Conservation (phyloP, 1,140 invertebrate species). For the Chrysomallon squamiferum region DNA sequence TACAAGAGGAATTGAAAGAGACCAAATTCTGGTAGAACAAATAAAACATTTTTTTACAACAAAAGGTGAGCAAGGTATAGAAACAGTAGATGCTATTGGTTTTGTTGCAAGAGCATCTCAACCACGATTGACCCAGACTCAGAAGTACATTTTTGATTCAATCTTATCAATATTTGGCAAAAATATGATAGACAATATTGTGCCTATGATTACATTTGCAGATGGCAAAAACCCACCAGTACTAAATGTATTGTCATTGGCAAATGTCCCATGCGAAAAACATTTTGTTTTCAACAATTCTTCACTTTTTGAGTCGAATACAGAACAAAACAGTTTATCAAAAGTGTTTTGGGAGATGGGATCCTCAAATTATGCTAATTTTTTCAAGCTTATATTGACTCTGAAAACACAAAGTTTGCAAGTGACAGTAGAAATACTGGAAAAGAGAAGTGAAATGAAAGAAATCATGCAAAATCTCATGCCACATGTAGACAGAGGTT, state of each 20-base stretch:
- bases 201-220: constrained; percentile 36
- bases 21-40: constrained; percentile 28
- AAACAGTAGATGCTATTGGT: constrained; percentile 26
- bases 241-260: constrained; percentile 18
- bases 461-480: constrained; percentile 10
- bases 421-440: constrained; percentile 11
- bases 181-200: constrained; percentile 37
- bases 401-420: no score
- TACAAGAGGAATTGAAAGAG: constrained; percentile 31
- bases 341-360: constrained; percentile 33
- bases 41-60: constrained; percentile 27
- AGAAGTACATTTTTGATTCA: constrained; percentile 16
- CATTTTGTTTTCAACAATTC: constrained; percentile 1
- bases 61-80: constrained; percentile 22
- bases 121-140: no score
- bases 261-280: constrained; percentile 18
- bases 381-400: no score
- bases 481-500: constrained; percentile 11
- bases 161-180: constrained; percentile 42
- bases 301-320: constrained; percentile 11
- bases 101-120: no score
- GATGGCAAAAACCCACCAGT: constrained; percentile 19
- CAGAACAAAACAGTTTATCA: background rate
- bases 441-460: constrained; percentile 14
- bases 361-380: background rate